Evolutionary conservation across 2,888 invertebrate genomes (phyloP), one percentile per base, ranked within the genome.

Genomic region (Cataglyphis altisquamis): DNA sequence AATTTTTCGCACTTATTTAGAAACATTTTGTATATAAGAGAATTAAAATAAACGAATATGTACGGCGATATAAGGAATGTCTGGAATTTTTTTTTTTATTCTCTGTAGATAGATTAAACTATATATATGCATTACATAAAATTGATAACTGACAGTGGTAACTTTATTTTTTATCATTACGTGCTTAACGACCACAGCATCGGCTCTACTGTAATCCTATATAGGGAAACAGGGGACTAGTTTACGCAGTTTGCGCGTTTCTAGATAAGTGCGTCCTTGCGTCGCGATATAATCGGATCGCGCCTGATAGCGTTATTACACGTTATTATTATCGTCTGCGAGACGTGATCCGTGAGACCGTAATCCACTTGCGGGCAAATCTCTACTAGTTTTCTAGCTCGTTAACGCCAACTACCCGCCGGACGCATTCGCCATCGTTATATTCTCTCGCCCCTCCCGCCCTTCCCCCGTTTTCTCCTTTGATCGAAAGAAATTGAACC

Each of bases 361-460:
- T 77, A 85, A 89, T 89, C 90, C 87, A 87, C 86, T 85, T 48
- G 87, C 84, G 88, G 87, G 89, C 88, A 89, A 90, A 89, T 90
- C 90, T 90, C 90, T 83, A 85, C 87, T 83, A 89, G 87, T 90
- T 90, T 90, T 90, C 89, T 90, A 89, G 87, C 89, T 90, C 89
- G 89, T 90, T 90, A 90, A 90, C 89, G 89, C 86, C 87, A 75
- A 80, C 84, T 84, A 83, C 68, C 77, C 64, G 45, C 4, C 29
- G 52, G 52, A n/a, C 70, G 39, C 52, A 39, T 18, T 55, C 55
- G 77, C 68, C 48, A 18, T 64, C 39, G 41, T 70, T 67, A 60
- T 45, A 66, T 81, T 48, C 32, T 36, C 18, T 45, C 3, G 15
- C 39, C 29, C 52, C 25, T 25, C 32, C 32, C 32, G 0, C 32